These are phyloP conservation scores for Acholoe squamosa DNA, from an alignment of 2,888 invertebrate species.

Conservation along the genomic window DNA sequence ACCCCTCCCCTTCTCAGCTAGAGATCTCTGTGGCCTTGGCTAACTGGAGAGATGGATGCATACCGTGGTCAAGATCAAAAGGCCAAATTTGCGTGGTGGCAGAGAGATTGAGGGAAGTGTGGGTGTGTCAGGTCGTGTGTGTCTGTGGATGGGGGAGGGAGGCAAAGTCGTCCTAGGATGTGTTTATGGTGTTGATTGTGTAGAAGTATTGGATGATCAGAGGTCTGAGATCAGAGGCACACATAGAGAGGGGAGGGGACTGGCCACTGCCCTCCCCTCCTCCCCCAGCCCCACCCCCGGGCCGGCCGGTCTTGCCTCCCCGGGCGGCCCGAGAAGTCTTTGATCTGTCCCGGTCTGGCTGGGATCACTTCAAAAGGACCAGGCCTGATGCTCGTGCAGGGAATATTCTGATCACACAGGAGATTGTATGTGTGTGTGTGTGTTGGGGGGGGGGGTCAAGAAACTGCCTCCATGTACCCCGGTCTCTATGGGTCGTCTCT, in stretches of 20 bases:
- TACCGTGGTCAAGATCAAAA: slow-evolving; percentile 46
- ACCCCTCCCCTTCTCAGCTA: slow-evolving; percentile 1
- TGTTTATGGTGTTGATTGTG: slow-evolving; percentile 57
- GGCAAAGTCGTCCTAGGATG: slow-evolving; percentile 40
- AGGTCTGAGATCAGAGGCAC: slow-evolving; percentile 39
- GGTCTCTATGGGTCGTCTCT: no score
- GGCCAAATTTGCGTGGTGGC: slow-evolving; percentile 45
- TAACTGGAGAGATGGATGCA: slow-evolving; percentile 55
- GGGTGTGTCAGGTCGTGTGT: no score
- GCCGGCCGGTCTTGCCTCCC: not conserved
- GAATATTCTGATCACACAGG: slow-evolving; percentile 48
- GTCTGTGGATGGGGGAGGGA: not conserved
- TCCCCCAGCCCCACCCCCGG: not conserved
- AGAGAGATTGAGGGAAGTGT: not conserved
- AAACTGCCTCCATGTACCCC: not conserved
- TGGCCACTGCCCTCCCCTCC: slow-evolving; percentile 16
- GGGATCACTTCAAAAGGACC: slow-evolving; percentile 46
- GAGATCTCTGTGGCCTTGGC: slow-evolving; percentile 24
- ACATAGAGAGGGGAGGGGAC: not conserved
- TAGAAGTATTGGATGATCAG: slow-evolving; percentile 57
- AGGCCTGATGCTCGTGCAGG: slow-evolving; percentile 26
- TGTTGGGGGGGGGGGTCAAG: not conserved
- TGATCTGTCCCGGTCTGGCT: slow-evolving; percentile 13
- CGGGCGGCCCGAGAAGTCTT: not conserved
- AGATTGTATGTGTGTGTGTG: not conserved